phyloP scores from a whole-genome alignment of 1,140 invertebrate genomes.

The Leptopilina boulardi region DNA sequence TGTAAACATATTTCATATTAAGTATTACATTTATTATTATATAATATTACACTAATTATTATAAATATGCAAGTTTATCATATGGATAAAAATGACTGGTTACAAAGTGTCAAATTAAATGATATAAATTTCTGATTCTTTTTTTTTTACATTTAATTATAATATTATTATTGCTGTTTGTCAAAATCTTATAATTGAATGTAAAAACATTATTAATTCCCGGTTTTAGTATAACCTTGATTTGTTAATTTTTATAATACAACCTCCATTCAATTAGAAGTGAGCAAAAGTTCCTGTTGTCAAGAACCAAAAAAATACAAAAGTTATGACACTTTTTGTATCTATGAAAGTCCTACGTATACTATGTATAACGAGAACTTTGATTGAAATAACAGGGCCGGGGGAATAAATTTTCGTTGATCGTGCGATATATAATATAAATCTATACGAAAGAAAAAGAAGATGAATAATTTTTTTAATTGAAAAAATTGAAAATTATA shows the following conservation, averaged over 20 bases:
- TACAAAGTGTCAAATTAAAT: too few relatives aligned
- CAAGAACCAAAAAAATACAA: neutral
- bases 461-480: neutral
- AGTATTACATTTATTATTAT: too few relatives aligned
- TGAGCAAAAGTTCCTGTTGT: neutral
- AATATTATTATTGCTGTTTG: too few relatives aligned
- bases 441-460: neutral
- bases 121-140: too few relatives aligned
- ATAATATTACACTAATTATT: too few relatives aligned
- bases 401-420: neutral
- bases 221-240: neutral
- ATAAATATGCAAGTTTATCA: too few relatives aligned
- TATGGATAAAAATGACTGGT: too few relatives aligned
- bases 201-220: too few relatives aligned
- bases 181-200: too few relatives aligned
- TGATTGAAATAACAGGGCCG: neutral
- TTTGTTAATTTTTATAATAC: neutral
- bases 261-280: neutral
- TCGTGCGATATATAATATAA: neutral
- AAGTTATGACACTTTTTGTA: slow-evolving; percentile 4
- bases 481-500: too few relatives aligned
- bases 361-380: neutral
- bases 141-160: too few relatives aligned
- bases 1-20: too few relatives aligned
- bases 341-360: slow-evolving; percentile 7